Conservation (phyloP, 2,113 vertebrate genomes). For the Petaurus breviceps region DNA sequence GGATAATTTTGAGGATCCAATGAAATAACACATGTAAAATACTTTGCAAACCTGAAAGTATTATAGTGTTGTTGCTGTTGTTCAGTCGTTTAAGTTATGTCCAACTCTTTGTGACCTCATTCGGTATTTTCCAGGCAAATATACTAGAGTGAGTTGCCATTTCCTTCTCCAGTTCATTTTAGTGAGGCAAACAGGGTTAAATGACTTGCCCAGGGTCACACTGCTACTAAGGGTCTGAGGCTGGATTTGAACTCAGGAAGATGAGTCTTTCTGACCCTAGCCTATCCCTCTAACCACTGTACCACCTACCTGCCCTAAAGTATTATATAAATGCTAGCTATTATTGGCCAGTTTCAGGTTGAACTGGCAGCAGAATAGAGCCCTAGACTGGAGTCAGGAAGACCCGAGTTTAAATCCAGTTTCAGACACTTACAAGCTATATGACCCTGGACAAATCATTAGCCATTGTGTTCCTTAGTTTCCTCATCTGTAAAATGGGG, state of each 20-base stretch:
- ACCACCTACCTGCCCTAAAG: background rate
- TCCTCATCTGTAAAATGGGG: background rate
- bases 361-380: background rate
- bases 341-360: background rate
- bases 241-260: background rate
- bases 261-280: background rate
- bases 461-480: background rate
- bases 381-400: background rate
- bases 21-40: background rate
- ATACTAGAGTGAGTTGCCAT: background rate
- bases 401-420: background rate
- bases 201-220: background rate
- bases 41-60: background rate
- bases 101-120: background rate
- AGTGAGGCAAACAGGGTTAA: background rate
- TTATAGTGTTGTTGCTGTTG: background rate
- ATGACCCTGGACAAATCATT: background rate
- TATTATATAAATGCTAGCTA: background rate
- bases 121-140: background rate
- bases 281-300: background rate
- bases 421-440: background rate
- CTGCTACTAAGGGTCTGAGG: background rate
- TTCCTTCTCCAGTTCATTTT: background rate
- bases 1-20: background rate
- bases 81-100: background rate